Conservation (phyloP, 2,888 invertebrate genomes). For the Taenaris catops region DNA sequence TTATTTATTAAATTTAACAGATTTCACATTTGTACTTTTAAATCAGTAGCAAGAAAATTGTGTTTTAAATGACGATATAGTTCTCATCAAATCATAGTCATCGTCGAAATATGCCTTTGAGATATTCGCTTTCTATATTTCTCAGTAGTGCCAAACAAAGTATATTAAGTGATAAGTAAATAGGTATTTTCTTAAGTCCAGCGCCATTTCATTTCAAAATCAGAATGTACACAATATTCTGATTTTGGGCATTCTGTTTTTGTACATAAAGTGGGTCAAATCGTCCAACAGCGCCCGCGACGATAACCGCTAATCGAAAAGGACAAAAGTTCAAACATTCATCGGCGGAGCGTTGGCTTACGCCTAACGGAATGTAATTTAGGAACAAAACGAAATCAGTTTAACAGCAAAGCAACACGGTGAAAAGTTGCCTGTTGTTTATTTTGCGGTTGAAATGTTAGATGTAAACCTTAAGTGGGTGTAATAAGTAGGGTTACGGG, state of each 20-base stretch:
- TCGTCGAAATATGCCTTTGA: too few species aligned
- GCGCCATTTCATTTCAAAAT: too few species aligned
- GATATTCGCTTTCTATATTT: too few species aligned
- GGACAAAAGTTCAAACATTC: constrained; percentile 71
- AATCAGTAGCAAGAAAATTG: too few species aligned
- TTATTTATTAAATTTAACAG: too few species aligned
- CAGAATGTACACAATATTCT: too few species aligned
- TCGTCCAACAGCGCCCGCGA: constrained; percentile 51
- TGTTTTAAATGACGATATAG: too few species aligned
- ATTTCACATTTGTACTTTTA: too few species aligned
- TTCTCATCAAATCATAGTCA: too few species aligned
- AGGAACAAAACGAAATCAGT: constrained; percentile 54
- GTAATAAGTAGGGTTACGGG: constrained; percentile 47
- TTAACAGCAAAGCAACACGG: constrained; percentile 61
- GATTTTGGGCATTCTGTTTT: constrained; percentile 8
- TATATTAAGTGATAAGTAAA: too few species aligned
- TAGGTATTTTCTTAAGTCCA: too few species aligned
- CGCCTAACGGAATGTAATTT: constrained; percentile 50
- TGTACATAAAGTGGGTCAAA: constrained; percentile 29
- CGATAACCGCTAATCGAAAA: constrained; percentile 70
- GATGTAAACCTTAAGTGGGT: constrained; percentile 41
- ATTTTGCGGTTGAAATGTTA: constrained; percentile 28
- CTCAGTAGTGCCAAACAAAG: too few species aligned
- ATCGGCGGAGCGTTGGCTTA: constrained; percentile 47
- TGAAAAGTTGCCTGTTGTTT: constrained; percentile 55